Evolutionary conservation across 2,888 invertebrate genomes (phyloP), one percentile per base, ranked within the genome.

Genomic region (Cremastobaeus sp.): DNA sequence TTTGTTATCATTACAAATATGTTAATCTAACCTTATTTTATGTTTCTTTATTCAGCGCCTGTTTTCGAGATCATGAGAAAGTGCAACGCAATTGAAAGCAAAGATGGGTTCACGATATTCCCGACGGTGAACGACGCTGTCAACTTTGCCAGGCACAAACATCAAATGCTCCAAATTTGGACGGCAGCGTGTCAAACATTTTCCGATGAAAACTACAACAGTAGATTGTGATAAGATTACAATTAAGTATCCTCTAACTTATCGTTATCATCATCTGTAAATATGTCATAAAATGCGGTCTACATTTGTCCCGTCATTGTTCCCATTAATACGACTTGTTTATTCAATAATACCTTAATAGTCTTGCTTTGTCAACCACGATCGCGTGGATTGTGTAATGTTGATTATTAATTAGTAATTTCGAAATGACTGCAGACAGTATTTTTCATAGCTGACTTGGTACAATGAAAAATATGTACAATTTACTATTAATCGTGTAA

Each of bases 61-160:
- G 91, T 92, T 0, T 89, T 90, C 80, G 93, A 93, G 83, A 92
- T 90, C 87, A 91, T 92, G 78, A 90, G 90, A 45, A 89, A 88
- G 74, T 92, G 90, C 88, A 91, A 91, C 84, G 85, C 88, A 0
- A 83, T 90, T 39, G 90, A 91, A 74, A 76, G 88, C 0, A 90
- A 90, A 47, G 88, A 90, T 43, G 88, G 90, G 21, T 88, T 92
- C 77, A 89, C 89, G 55, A 90, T 91, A 11, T 93, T 93, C 83
- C 93, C 93, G 0, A 92, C 93, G 0, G 90, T 93, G 0, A 92
- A 93, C 82, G 93, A 93, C 83, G 93, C 93, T 0, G 92, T 93
- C 2, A 84, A 84, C 76, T 87, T 81, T 57, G 85, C 85, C 17
- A 79, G 75, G 65, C 79, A 82, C 75, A 82, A 83, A 65, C 79